phyloP scores from a whole-genome alignment of 2,113 vertebrate species.

The Phaetusa simplex region DNA sequence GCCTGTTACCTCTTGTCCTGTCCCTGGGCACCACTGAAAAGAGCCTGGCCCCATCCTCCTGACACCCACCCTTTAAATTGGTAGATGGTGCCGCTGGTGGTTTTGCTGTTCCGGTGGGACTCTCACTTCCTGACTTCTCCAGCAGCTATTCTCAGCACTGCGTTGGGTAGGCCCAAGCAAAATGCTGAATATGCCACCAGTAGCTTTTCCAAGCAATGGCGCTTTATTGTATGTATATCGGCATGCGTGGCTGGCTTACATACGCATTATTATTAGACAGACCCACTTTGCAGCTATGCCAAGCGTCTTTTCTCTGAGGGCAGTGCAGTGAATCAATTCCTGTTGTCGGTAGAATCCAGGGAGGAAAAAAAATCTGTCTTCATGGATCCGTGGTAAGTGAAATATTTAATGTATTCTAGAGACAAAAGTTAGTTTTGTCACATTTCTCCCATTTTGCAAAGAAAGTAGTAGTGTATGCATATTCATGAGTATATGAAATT shows the following conservation, averaged over 20 bases:
- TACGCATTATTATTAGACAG: not conserved
- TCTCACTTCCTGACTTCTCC: not conserved
- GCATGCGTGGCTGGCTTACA: rapidly evolving
- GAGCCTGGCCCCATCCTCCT: too few relatives aligned
- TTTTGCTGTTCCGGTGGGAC: not conserved
- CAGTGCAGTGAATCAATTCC: not conserved
- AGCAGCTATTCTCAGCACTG: not conserved
- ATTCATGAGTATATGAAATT: conserved; percentile 35
- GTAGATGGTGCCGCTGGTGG: not conserved
- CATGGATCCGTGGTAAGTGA: not conserved
- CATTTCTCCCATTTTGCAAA: not conserved
- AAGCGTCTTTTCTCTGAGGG: not conserved
- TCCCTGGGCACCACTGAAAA: too few relatives aligned
- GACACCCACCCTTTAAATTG: too few relatives aligned
- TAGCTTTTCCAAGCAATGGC: not conserved
- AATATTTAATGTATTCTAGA: conserved; percentile 21
- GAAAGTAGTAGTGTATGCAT: not conserved
- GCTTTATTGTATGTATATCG: not conserved
- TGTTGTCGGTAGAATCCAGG: not conserved
- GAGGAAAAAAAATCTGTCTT: not conserved
- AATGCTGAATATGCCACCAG: not conserved
- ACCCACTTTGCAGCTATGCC: not conserved
- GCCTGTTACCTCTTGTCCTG: too few relatives aligned
- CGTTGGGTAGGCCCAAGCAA: not conserved
- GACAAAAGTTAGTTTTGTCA: conserved; percentile 32